Conservation (phyloP, 2,113 vertebrate species). For the Willisornis vidua region DNA sequence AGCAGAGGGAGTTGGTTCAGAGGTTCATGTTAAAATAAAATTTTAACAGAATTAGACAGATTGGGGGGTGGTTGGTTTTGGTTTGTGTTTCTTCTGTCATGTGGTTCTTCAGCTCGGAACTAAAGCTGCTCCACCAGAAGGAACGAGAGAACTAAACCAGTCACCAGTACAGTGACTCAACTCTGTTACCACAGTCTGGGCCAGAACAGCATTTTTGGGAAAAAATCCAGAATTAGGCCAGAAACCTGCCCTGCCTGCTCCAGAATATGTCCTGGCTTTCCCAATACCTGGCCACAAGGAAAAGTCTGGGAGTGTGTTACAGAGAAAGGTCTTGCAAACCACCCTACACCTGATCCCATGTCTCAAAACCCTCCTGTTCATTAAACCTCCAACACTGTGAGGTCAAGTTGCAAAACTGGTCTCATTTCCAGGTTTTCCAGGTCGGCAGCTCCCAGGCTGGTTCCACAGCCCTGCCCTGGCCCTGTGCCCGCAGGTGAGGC, state of each 20-base stretch:
- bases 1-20: background rate
- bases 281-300: background rate
- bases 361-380: fast-evolving
- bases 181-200: fast-evolving
- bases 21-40: background rate
- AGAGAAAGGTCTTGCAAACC: no score
- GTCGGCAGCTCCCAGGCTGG: background rate
- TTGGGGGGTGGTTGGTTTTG: background rate
- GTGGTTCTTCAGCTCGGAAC: background rate
- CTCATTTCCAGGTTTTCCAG: background rate
- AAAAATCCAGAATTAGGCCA: background rate
- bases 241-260: background rate
- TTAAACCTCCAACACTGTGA: background rate
- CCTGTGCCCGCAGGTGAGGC: background rate
- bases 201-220: fast-evolving
- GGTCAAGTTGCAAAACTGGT: background rate
- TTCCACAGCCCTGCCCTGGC: background rate
- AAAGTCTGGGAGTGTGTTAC: fast-evolving
- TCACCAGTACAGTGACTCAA: background rate
- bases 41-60: no score
- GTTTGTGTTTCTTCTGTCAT: background rate
- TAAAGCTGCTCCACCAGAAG: background rate
- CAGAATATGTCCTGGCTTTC: background rate
- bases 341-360: fast-evolving
- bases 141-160: background rate